Evolutionary conservation across 2,888 invertebrate genomes (phyloP), one percentile per base, ranked within the genome.

Genomic region (Helicoverpa assulta): DNA sequence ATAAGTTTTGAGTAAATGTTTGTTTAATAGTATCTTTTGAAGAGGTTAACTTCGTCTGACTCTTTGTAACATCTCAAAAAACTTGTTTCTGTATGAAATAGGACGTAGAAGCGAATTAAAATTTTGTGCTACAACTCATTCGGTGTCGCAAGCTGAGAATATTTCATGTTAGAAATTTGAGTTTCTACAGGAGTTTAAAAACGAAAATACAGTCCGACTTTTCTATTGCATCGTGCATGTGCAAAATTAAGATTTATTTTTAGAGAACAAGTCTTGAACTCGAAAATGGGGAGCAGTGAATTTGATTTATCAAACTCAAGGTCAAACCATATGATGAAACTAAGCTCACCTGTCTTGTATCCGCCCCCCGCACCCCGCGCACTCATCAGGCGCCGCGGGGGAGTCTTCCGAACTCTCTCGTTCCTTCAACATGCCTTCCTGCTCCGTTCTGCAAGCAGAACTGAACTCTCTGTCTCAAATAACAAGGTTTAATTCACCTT

Each of bases 341-440:
- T 51, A 26, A 73, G 26, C 84, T 88, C 90, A 96, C 93, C 96
- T 94, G 90, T 97, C 97, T 79, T 96, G 96, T 78, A 97, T 97
- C 82, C 96, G 90, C 29, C 96, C 96, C 80, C 97, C 96, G 88
- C 97, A 97, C 19, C 97, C 97, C 75, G 97, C 97, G 86, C 97
- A 97, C 89, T 94, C 94, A 84, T 95, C 95, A 5, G 95, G 94
- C 55, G 90, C 84, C 54, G 89, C 87, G 58, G 95, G 94, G 67
- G 95, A 95, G 67, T 91, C 93, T 86, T 93, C 93, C 90, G 96
- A 93, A 90, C 96, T 94, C 85, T 97, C 96, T 67, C 97, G 96
- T 91, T 97, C 97, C 92, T 97, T 97, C 93, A 97, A 94, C 97
- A 97, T 97, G 78, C 88, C 88, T 86, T 90, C 88, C 81, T 88